These are phyloP conservation scores for Beris morrisii DNA, from an alignment of 2,888 invertebrate species.

Conservation along the genomic window DNA sequence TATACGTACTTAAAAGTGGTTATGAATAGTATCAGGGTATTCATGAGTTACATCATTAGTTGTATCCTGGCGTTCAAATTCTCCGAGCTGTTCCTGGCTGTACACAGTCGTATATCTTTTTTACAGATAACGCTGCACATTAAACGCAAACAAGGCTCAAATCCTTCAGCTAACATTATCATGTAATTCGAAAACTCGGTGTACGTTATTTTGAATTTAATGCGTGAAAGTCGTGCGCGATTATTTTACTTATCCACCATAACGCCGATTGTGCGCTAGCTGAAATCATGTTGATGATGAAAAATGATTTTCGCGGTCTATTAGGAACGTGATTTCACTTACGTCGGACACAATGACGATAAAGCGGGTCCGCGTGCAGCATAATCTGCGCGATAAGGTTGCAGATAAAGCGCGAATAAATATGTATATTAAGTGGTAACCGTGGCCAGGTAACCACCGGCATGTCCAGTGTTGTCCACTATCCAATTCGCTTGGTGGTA, in stretches of 20 bases:
- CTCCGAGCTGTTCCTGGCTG: no score
- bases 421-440: conserved; percentile 31
- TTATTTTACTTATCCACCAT: conserved; percentile 13
- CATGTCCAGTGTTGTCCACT: background rate
- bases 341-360: conserved; percentile 13
- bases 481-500: background rate
- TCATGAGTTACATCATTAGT: no score
- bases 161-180: no score
- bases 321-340: conserved; percentile 30
- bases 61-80: no score
- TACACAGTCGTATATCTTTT: no score
- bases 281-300: conserved; percentile 24
- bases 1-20: no score
- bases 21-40: no score
- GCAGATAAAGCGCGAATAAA: conserved; percentile 24
- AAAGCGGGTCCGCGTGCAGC: conserved; percentile 16
- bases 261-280: conserved; percentile 2
- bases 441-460: conserved; percentile 14
- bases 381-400: conserved; percentile 24
- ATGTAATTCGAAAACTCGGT: no score
- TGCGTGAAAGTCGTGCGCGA: conserved; percentile 29
- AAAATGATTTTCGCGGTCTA: conserved; percentile 28
- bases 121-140: no score
- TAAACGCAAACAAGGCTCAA: no score
- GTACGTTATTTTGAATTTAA: background rate